Percentiles rank a stretch among this genome's conserved stretches.
Evolutionary conservation across 2,797 vertebrate genomes (phyloP).

Genomic region (Dendrocincla fuliginosa): DNA sequence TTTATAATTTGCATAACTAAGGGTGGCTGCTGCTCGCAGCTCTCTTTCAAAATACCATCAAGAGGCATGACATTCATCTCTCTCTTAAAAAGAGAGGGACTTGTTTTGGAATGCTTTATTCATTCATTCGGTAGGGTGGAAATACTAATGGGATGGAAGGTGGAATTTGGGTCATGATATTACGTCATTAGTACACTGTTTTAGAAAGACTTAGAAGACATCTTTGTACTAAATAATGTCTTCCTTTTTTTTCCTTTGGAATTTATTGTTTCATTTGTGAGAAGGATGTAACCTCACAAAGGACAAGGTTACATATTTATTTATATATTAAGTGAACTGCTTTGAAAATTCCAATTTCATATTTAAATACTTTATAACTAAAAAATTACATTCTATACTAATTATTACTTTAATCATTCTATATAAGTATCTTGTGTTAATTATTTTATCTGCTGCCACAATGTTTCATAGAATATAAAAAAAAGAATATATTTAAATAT

Average conservation of each 20-base stretch:
- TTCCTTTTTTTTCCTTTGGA: neutral
- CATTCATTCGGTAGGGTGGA: neutral
- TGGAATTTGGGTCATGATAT: neutral
- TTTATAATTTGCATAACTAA: neutral
- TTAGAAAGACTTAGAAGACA: neutral
- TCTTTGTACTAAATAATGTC: neutral
- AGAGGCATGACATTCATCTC: neutral
- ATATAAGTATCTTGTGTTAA: neutral
- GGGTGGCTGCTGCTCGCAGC: neutral
- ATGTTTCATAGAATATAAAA: neutral
- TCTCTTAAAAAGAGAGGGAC: neutral
- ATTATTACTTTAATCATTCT: neutral
- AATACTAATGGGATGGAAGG: neutral
- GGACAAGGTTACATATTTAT: neutral
- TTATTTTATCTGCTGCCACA: neutral
- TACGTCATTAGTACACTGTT: neutral
- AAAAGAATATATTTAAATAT: neutral
- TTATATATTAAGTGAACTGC: neutral
- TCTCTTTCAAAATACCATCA: neutral
- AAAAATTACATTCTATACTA: neutral
- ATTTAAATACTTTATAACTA: neutral
- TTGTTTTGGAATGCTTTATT: neutral
- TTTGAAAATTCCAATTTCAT: neutral
- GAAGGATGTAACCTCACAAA: neutral
- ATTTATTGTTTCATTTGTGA: neutral